Evolutionary conservation across 53 echinoderm and acorn worm species (phyloP), one percentile per base, ranked within the genome.

Genomic region (Temnopleurus reevesii): DNA sequence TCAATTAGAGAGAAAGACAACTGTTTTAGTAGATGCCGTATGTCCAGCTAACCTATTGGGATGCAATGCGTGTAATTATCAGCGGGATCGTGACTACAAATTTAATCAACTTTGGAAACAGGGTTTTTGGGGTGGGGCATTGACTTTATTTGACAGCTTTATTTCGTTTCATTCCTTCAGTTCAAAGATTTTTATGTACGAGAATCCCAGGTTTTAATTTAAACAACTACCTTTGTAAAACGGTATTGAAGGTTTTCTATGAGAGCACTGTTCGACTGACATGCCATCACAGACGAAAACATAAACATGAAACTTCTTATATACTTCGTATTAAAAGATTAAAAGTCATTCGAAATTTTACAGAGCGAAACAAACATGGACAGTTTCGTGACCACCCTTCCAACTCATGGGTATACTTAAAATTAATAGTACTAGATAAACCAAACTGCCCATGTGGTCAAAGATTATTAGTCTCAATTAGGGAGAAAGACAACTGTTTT

Each of bases 61-160:
- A 38, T 71, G 6, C 21, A 71, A 71, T 71, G 71, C 71, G 21
- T 71, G 71, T 71, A 71, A 71, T 71, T 71, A 71, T 6, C 71
- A 71, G 71, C 71, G 41, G 1, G 71, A 71, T 41, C 6, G 19
- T 71, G 8, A 71, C 38, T 23, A 38, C 19, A 71, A 71, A 71
- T 43, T 71, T 71, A 71, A 71, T 71, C 71, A 71, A 71, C n/a
- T 56, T 71, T 41, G 36, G 71, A 41, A 71, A 71, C 8, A 41
- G 41, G n/a, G n/a, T n/a, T n/a, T n/a, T n/a, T n/a, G n/a, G n/a
- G n/a, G n/a, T n/a, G n/a, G n/a, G n/a, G n/a, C n/a, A n/a, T n/a
- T n/a, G n/a, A n/a, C n/a, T n/a, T n/a, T n/a, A n/a, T n/a, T n/a
- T n/a, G n/a, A n/a, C n/a, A n/a, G n/a, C n/a, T n/a, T n/a, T n/a